Percentiles rank a stretch among this genome's conserved stretches.
These are phyloP conservation scores for Odontocerum albicorne DNA, from an alignment of 2,888 invertebrate genomes.

Conservation along the genomic window DNA sequence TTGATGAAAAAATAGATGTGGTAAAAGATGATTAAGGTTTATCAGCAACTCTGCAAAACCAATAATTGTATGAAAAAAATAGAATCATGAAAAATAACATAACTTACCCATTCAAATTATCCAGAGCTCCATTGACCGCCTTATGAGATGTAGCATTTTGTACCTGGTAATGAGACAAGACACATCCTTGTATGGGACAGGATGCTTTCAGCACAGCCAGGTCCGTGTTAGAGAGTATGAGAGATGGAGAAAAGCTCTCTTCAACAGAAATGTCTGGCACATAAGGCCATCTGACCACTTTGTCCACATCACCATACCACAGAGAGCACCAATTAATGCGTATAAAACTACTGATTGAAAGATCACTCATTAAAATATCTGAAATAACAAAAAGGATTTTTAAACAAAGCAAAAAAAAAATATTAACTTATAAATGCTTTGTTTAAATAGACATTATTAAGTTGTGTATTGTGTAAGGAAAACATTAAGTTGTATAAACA, in stretches of 20 bases:
- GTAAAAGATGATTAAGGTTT: too few relatives aligned
- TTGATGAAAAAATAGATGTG: too few relatives aligned
- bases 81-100: not conserved
- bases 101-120: constrained; percentile 59
- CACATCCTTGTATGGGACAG: constrained; percentile 55
- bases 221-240: constrained; percentile 48
- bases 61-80: too few relatives aligned
- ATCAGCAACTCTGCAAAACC: too few relatives aligned
- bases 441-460: too few relatives aligned
- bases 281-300: constrained; percentile 42
- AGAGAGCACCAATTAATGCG: constrained; percentile 50
- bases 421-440: too few relatives aligned
- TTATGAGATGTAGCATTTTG: constrained; percentile 66
- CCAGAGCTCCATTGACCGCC: constrained; percentile 58
- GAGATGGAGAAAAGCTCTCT: constrained; percentile 40
- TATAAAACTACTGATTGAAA: constrained; percentile 44
- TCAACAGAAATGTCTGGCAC: constrained; percentile 30
- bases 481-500: too few relatives aligned
- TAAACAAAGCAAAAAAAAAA: too few relatives aligned
- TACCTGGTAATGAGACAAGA: constrained; percentile 57
- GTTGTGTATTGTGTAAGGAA: too few relatives aligned
- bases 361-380: constrained; percentile 42
- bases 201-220: constrained; percentile 54
- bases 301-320: constrained; percentile 45
- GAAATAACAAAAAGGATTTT: too few relatives aligned